Conservation (phyloP, 1,140 invertebrate species). For the Calliphora vicina region DNA sequence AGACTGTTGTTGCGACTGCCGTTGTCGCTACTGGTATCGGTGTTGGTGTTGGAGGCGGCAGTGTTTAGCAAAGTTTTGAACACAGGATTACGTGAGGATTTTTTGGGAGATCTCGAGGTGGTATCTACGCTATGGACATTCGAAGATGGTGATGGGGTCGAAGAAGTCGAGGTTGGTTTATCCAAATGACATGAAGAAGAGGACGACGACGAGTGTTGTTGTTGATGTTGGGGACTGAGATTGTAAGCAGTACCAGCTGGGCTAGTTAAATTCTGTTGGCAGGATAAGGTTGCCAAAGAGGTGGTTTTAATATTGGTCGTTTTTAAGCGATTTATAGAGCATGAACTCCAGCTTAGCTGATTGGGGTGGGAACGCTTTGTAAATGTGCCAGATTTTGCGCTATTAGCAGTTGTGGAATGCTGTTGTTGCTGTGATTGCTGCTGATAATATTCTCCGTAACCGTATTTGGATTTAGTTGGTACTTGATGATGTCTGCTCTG, state of each 20-base stretch:
- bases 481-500: constrained; percentile 17
- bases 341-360: constrained; percentile 54
- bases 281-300: constrained; percentile 57
- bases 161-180: not conserved
- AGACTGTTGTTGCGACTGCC: constrained; percentile 42
- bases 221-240: constrained; percentile 43
- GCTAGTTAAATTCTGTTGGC: constrained; percentile 58
- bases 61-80: constrained; percentile 25
- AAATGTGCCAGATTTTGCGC: constrained; percentile 30
- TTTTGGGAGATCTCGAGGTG: constrained; percentile 17
- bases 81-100: constrained; percentile 29
- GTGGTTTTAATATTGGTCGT: constrained; percentile 63
- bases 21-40: constrained; percentile 35
- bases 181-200: not conserved
- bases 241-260: constrained; percentile 44
- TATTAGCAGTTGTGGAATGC: not conserved
- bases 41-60: not conserved
- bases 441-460: constrained; percentile 5
- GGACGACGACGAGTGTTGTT: not conserved
- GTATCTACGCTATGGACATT: not conserved
- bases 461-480: not conserved
- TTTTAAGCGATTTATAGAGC: constrained; percentile 57
- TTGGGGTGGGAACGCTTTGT: constrained; percentile 39
- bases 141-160: constrained; percentile 12
- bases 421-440: constrained; percentile 31